These are phyloP conservation scores for Hyppa rectilinea DNA, from an alignment of 2,888 invertebrate species.

Conservation along the genomic window DNA sequence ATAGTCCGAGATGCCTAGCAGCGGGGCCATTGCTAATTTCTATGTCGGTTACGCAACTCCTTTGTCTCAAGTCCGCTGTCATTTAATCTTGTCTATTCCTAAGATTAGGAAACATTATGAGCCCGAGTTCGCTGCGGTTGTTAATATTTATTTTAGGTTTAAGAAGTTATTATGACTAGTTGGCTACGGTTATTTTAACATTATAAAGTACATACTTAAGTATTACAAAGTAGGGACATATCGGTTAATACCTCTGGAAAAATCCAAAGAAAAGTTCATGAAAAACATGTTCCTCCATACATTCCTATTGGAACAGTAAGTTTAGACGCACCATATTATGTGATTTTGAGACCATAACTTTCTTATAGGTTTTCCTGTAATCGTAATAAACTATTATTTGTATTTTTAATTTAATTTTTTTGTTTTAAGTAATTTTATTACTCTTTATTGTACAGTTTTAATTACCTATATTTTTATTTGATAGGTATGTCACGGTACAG, in stretches of 20 bases:
- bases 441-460: too few species aligned
- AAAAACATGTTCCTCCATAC: too few species aligned
- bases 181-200: slow-evolving; percentile 19
- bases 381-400: too few species aligned
- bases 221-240: not conserved
- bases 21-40: slow-evolving; percentile 27
- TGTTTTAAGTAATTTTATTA: too few species aligned
- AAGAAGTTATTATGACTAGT: slow-evolving; percentile 30
- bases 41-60: slow-evolving; percentile 36
- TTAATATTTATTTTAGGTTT: slow-evolving; percentile 33
- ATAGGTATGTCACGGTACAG: too few species aligned
- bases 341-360: too few species aligned
- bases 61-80: slow-evolving; percentile 40
- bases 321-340: too few species aligned
- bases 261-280: not conserved
- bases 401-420: too few species aligned
- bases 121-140: not conserved
- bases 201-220: too few species aligned
- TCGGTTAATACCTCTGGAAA: not conserved
- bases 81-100: slow-evolving; percentile 37
- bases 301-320: too few species aligned
- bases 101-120: slow-evolving; percentile 37
- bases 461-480: too few species aligned
- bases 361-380: too few species aligned
- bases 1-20: slow-evolving; percentile 22